Evolutionary conservation across 2,113 vertebrate genomes (phyloP), one percentile per base, ranked within the genome.

Genomic region (Sinocyclocheilus grahami): DNA sequence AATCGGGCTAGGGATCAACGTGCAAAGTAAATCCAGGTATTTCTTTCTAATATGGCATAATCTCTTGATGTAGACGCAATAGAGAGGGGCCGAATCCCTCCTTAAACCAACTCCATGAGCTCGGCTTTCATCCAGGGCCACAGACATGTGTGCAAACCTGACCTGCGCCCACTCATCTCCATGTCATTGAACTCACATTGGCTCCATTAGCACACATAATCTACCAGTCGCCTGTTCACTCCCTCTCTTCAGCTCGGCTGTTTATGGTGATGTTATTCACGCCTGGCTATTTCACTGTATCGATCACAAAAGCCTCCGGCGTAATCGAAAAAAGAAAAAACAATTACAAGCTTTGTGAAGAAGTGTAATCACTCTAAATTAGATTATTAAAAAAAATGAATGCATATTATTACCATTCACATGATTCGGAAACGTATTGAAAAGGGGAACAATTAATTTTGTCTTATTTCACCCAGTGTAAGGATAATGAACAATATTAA

Each of bases 261-360:
- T 95, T 95, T 95, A 96, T 94, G 93, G 92, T 93, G 93, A 93
- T 93, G 93, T 93, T 95, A 94, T 95, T 95, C 94, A 95, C 91
- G 93, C 93, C 91, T 91, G 91, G 91, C 90, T 92, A 93, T 92
- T 95, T 93, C 93, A 92, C 90, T 92, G 92, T 96, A 96, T 96
- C 94, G 96, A 97, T 96, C 93, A 92, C 81, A 92, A 93, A 92
- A 94, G 94, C 58, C 78, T 95, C 95, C 95, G 95, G 95, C 93
- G 94, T 96, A 95, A 96, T 96, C 96, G 93, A 94, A 96, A 96
- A 96, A 96, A 96, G 65, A 96, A 96, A 96, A 97, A 96, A 96
- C 95, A 96, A 96, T 96, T 96, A 96, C 95, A 94, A 94, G 92
- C 91, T 91, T 94, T 93, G 94, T 89, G 92, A 91, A 92, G 92